phyloP scores from a whole-genome alignment of 2,888 invertebrate species.

The Uloborus plumipes region DNA sequence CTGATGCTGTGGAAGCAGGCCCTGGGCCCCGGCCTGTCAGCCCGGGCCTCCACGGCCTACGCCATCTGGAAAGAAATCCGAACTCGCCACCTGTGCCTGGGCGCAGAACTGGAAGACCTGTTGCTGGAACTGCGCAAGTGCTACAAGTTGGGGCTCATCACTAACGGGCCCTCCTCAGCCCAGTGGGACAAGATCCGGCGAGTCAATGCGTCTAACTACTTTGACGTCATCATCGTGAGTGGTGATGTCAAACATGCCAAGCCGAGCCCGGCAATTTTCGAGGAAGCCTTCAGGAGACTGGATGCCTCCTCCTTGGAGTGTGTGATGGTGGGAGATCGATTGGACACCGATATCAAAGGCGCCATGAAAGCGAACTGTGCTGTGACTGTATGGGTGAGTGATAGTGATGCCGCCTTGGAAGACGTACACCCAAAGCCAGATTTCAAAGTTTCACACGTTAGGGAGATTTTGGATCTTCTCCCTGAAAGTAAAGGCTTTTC shows the following conservation, averaged over 20 bases:
- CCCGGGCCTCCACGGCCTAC: conserved; percentile 81
- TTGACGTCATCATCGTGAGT: conserved; percentile 75
- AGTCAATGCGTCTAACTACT: conserved; percentile 66
- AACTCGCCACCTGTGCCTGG: conserved; percentile 81
- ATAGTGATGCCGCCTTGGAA: conserved; percentile 24
- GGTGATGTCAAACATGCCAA: conserved; percentile 90
- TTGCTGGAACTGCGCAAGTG: conserved; percentile 77
- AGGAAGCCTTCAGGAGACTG: conserved; percentile 81
- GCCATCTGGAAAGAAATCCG: conserved; percentile 84
- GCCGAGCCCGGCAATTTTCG: conserved; percentile 85
- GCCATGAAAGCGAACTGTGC: conserved; percentile 83
- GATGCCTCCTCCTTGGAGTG: conserved; percentile 82
- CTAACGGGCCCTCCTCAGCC: conserved; percentile 87
- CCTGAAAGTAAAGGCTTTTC: conserved; percentile 43
- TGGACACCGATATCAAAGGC: conserved; percentile 89
- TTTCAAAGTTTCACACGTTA: conserved; percentile 52
- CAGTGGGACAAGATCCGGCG: conserved; percentile 87
- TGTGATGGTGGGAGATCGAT: conserved; percentile 89
- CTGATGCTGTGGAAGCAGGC: conserved; percentile 83
- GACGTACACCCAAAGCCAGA: conserved; percentile 59
- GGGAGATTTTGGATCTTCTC: conserved; percentile 59
- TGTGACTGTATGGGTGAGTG: conserved; percentile 85
- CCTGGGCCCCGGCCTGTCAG: conserved; percentile 80
- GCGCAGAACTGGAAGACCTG: conserved; percentile 79
- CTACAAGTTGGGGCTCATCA: conserved; percentile 84